Percentiles rank a stretch among this genome's conserved stretches.
phyloP scores from a whole-genome alignment of 2,113 vertebrate genomes.

The Centropus bengalensis region DNA sequence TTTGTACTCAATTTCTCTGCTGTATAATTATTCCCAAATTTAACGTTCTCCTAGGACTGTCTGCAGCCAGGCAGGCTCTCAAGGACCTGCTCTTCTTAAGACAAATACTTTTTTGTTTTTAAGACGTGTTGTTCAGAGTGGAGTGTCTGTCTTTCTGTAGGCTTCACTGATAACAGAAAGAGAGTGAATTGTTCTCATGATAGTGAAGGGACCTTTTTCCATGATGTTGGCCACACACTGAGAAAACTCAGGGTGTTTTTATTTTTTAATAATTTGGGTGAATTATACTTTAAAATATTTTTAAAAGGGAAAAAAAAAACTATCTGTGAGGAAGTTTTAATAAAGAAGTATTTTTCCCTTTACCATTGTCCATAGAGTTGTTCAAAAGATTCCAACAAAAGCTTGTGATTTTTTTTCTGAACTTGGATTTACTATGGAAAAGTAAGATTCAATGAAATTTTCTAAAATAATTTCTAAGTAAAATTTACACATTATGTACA shows the following conservation, averaged over 20 bases:
- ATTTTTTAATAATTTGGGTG: background rate
- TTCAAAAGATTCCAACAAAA: background rate
- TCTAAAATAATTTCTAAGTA: background rate
- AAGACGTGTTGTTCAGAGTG: background rate
- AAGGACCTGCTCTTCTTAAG: background rate
- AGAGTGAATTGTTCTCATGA: background rate
- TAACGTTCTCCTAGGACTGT: background rate
- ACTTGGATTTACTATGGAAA: background rate
- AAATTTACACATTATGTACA: background rate
- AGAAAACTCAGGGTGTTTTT: background rate
- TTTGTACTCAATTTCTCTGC: background rate
- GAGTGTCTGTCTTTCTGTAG: background rate
- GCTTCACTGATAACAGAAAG: background rate
- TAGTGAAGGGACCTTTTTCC: background rate
- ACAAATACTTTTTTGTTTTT: background rate
- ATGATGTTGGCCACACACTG: background rate
- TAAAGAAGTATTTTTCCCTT: background rate
- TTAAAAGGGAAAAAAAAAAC: background rate
- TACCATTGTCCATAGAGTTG: background rate
- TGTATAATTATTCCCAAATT: background rate
- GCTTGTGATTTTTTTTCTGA: background rate
- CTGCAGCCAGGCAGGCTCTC: background rate
- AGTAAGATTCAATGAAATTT: background rate
- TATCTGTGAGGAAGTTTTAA: background rate
- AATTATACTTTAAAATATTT: background rate